phyloP scores from a whole-genome alignment of 2,113 vertebrate species.

The Hemiprocne comata region DNA sequence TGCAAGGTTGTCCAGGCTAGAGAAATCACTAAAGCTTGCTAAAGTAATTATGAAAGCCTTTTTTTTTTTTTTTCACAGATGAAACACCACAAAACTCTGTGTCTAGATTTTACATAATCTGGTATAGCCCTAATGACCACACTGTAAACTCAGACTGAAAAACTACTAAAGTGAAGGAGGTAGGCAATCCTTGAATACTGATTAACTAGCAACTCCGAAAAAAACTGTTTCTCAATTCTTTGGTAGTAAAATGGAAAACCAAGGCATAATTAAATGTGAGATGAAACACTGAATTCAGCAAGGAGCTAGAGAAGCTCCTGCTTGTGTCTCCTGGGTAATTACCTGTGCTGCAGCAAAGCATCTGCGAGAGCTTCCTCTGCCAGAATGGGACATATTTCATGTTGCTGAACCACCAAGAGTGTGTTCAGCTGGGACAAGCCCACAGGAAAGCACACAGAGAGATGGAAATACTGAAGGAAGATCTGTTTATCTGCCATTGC shows the following conservation, averaged over 20 bases:
- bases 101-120: neutral
- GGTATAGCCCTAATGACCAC: neutral
- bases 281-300: neutral
- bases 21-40: neutral
- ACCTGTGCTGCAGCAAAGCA: neutral
- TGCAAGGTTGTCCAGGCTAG: neutral
- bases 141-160: slow-evolving; percentile 13
- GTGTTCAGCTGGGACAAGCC: neutral
- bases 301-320: neutral
- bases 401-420: neutral
- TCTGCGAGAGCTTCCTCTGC: neutral
- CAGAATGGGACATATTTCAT: neutral
- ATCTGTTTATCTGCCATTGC: neutral
- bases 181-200: neutral
- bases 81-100: neutral
- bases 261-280: neutral
- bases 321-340: neutral
- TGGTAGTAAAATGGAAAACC: slow-evolving; percentile 12
- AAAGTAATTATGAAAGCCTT: neutral
- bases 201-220: neutral
- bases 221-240: slow-evolving; percentile 23
- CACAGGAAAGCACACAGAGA: neutral
- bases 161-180: neutral
- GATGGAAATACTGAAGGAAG: neutral
- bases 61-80: neutral